Base-by-base conservation (phyloP, 2,888 invertebrate genomes). In the Podotricha telesiphe region DNA sequence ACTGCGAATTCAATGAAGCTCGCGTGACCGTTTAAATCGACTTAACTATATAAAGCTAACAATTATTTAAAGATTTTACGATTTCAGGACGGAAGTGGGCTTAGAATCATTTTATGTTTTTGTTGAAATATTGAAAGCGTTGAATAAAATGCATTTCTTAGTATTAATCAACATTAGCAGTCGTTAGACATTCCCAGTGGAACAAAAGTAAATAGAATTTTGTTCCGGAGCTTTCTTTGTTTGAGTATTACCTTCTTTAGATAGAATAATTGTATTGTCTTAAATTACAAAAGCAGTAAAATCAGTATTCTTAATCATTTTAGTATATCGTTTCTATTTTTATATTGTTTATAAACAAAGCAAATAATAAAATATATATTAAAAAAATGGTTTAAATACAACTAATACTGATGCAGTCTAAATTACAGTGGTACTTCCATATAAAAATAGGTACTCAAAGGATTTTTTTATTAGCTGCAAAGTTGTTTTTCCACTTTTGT, bases 21-120 rank as follows among this genome's bases (percentile, higher is more conserved):
- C 70, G 70, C 70, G 70, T 70, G 70, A 59, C 62, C 64, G 58
- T 70, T 70, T 55, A 58, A 55, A 65, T 61, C 59, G 67, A 70
- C 61, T 67, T 53, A 62, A 67, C 61, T 64, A 63, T 61, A 64
- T 68, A 67, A 70, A 67, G 48, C 64, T 53, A 68, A 64, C 64
- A 51, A 58, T 64, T 61, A 62, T 68, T 67, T 55, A 55, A 59
- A 61, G 45, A 61, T 67, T 68, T 70, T 68, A 65, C 55, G 68
- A 65, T 70, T 70, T 68, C 55, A 67, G 64, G 51, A 70, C 51
- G 51, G 51, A 47, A 67, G 50, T 40, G 37, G 51, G 51, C 64
- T 70, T 70, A 67, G 34, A 58, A 63, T 45, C 42, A 51, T 42
- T 59, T 42, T 28, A 42, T 28, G 48, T 58, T 66, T 58, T 48